Evolutionary conservation across 2,797 vertebrate genomes (phyloP).

Genomic region (Bryconaethiops microstoma): DNA sequence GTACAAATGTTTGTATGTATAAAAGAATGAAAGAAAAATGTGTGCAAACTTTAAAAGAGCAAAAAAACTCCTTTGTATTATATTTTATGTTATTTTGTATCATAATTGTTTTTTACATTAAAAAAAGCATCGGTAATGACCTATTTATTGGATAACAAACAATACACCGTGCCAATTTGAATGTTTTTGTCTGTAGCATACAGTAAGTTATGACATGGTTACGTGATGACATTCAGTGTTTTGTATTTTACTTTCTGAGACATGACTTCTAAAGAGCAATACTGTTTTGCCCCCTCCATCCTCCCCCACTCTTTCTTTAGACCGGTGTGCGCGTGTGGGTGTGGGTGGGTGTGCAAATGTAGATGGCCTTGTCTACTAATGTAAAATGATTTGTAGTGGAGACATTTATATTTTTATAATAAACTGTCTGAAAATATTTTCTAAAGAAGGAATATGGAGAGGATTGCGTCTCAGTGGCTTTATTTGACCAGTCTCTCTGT

Average conservation of each 20-base stretch:
- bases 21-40: conserved; percentile 78
- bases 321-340: conserved; percentile 70
- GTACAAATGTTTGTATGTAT: conserved; percentile 88
- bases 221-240: conserved; percentile 85
- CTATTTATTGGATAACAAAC: conserved; percentile 63
- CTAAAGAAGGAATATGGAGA: conserved; percentile 89
- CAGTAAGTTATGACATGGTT: conserved; percentile 80
- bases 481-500: conserved; percentile 51
- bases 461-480: conserved; percentile 71
- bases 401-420: conserved; percentile 99
- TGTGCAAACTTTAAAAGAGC: conserved; percentile 77
- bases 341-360: conserved; percentile 81
- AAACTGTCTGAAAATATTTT: conserved; percentile 99
- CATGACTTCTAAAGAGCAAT: conserved; percentile 87
- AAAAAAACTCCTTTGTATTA: conserved; percentile 76
- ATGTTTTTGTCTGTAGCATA: conserved; percentile 75
- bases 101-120: conserved; percentile 82
- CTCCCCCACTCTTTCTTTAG: conserved; percentile 66
- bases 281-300: conserved; percentile 68
- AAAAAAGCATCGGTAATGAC: conserved; percentile 80
- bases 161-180: conserved; percentile 60
- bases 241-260: conserved; percentile 86
- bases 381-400: conserved; percentile 99
- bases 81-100: conserved; percentile 81
- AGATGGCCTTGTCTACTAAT: conserved; percentile 99